Evolutionary conservation across 2,797 vertebrate genomes (phyloP).

Genomic region (Microctenopoma lineatum): DNA sequence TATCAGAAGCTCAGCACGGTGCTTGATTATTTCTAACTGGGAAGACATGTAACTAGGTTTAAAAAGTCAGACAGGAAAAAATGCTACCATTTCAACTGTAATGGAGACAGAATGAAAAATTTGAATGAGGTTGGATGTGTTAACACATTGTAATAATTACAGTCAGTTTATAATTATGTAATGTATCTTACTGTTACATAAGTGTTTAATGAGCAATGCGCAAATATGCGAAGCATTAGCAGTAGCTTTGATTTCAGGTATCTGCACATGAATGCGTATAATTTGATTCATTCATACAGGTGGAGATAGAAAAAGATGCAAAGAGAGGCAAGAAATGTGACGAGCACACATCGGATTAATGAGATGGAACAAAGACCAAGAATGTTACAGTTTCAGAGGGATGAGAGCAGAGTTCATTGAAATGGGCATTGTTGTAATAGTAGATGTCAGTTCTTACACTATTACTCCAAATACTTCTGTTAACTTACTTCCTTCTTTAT

Average conservation of each 20-base stretch:
- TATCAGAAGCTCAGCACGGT: slow-evolving; percentile 32
- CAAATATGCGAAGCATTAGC: slow-evolving; percentile 68
- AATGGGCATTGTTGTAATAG: slow-evolving; percentile 75
- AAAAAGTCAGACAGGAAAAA: slow-evolving; percentile 56
- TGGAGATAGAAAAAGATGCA: slow-evolving; percentile 36
- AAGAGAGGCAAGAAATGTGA: slow-evolving; percentile 39
- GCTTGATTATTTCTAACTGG: slow-evolving; percentile 10
- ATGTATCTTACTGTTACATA: slow-evolving; percentile 12
- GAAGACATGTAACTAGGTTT: slow-evolving; percentile 31
- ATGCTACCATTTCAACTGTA: slow-evolving; percentile 80
- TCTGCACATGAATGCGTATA: slow-evolving; percentile 64
- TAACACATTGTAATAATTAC: slow-evolving; percentile 46
- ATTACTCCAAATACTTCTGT: accelerated
- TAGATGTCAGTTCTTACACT: background rate
- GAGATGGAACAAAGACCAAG: slow-evolving; percentile 42
- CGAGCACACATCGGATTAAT: slow-evolving; percentile 25
- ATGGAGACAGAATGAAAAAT: slow-evolving; percentile 72
- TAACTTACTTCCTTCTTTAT: background rate
- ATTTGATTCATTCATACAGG: slow-evolving; percentile 52
- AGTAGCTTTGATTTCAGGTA: slow-evolving; percentile 57
- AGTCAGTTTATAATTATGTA: slow-evolving; percentile 33
- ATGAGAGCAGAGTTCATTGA: slow-evolving; percentile 67
- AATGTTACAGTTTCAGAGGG: slow-evolving; percentile 24
- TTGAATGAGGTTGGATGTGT: slow-evolving; percentile 60
- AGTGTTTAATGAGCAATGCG: slow-evolving; percentile 59